These are phyloP conservation scores for Anthoscopus minutus DNA, from an alignment of 2,113 vertebrate genomes.

Conservation along the genomic window DNA sequence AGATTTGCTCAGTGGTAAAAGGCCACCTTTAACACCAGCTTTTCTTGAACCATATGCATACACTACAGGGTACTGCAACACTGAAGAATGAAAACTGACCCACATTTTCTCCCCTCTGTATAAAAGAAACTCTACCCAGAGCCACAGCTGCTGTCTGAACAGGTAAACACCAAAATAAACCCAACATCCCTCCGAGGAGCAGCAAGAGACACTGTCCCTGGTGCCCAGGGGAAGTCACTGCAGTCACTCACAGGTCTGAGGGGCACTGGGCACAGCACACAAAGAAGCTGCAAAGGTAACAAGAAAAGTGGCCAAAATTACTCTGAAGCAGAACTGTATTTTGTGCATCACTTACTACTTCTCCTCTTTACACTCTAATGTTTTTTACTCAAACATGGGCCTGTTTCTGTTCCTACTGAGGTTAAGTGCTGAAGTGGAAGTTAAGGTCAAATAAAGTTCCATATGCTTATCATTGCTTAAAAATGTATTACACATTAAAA, in stretches of 20 bases:
- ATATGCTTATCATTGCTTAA: background rate
- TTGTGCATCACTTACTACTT: background rate
- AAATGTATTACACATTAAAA: background rate
- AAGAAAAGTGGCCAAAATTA: background rate
- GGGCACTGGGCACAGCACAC: background rate
- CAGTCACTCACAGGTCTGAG: background rate
- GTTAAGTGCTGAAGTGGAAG: background rate
- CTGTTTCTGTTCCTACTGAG: background rate
- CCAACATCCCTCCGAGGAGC: background rate
- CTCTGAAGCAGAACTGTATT: background rate
- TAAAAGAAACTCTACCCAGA: background rate
- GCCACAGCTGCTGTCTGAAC: background rate
- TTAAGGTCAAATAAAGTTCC: background rate
- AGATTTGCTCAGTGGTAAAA: background rate
- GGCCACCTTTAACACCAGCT: background rate
- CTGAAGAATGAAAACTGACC: background rate
- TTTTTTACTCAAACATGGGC: background rate
- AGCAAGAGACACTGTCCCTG: background rate
- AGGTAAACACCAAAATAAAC: background rate
- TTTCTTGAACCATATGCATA: background rate
- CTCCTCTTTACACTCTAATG: background rate
- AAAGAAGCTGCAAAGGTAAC: background rate
- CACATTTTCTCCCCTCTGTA: background rate
- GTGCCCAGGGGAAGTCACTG: no score
- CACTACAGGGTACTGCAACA: background rate